Base-by-base conservation (phyloP, 37 sponge, comb jelly and placozoan species). In the Eunapius fragilis region DNA sequence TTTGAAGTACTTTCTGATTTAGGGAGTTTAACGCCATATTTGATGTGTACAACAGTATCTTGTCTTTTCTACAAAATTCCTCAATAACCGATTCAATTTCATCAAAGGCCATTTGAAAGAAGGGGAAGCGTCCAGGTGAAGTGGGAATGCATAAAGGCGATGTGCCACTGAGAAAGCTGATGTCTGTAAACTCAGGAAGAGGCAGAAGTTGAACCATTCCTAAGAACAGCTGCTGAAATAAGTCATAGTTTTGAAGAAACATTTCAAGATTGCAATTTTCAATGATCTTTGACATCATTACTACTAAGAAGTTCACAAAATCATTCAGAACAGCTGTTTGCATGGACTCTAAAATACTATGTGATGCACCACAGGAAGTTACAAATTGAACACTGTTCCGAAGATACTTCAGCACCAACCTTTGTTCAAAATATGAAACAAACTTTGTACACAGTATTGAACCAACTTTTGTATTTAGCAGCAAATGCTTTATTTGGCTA, bases 271-370 rank as follows among this genome's bases (percentile, higher is more conserved):
- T 90, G 47, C 73, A 76, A 69, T 77, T 71, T 17, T 89, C 82
- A 41, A 87, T 94, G 67, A 94, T 84, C 31, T 86, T 86, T 27
- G 85, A 84, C 45, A 94, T 27, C 91, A 96, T 89, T 79, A 80
- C 80, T 68, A 93, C 81, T 28, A 94, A 71, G 75, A 93, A 96
- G 35, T 94, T 85, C 32, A 78, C 74, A 68, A 94, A 89, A 5
- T 83, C 76, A 75, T 69, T 89, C 83, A 87, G 85, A 81, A 92
- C 91, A 38, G 49, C 82, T 19, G 79, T 84, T 72, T 94, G 90
- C 27, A 96, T 84, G 12, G 88, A 88, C 33, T 94, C 94, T 37
- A 91, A 85, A 68, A 94, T 90, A 85, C 84, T 88, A 48, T 88
- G 72, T n/a, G 91, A 90, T 23, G 91, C 90, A 27, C 90, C 91